Conservation (phyloP, 2,888 invertebrate species). For the Leptinotarsa juncta region DNA sequence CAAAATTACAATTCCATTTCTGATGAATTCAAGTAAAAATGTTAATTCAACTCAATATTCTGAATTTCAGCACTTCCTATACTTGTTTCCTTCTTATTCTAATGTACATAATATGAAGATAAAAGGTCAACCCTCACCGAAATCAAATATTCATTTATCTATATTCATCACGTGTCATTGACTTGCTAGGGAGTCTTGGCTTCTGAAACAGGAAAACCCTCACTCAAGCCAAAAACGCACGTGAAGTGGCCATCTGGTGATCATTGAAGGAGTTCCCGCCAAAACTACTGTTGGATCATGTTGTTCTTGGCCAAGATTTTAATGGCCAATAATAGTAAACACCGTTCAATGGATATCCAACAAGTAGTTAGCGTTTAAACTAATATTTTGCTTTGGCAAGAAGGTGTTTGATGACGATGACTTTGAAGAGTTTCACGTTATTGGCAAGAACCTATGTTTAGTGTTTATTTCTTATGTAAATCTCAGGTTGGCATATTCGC, state of each 20-base stretch:
- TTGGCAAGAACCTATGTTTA: conserved; percentile 23
- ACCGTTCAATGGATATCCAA: conserved; percentile 39
- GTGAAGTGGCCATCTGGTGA: conserved; percentile 53
- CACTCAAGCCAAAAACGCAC: conserved; percentile 58
- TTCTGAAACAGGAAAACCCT: conserved; percentile 56
- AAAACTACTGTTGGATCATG: conserved; percentile 39
- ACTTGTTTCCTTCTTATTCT: too few relatives aligned
- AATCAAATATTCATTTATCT: too few relatives aligned
- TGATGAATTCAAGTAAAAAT: too few relatives aligned
- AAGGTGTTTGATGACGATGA: conserved; percentile 23
- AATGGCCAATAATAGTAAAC: conserved; percentile 46
- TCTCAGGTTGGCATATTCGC: background rate
- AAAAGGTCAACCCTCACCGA: too few relatives aligned
- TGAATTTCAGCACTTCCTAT: too few relatives aligned
- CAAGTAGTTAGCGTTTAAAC: conserved; percentile 36
- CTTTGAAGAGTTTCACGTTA: conserved; percentile 16
- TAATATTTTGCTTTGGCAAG: conserved; percentile 37
- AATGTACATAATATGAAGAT: too few relatives aligned
- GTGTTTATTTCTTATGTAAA: background rate
- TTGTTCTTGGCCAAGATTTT: conserved; percentile 46
- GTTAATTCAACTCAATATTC: too few relatives aligned
- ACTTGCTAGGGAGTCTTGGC: conserved; percentile 54
- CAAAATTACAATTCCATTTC: too few relatives aligned
- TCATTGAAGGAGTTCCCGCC: conserved; percentile 41
- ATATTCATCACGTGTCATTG: too few relatives aligned